These are phyloP conservation scores for Unio pictorum DNA, from an alignment of 2,888 invertebrate genomes.

Conservation along the genomic window DNA sequence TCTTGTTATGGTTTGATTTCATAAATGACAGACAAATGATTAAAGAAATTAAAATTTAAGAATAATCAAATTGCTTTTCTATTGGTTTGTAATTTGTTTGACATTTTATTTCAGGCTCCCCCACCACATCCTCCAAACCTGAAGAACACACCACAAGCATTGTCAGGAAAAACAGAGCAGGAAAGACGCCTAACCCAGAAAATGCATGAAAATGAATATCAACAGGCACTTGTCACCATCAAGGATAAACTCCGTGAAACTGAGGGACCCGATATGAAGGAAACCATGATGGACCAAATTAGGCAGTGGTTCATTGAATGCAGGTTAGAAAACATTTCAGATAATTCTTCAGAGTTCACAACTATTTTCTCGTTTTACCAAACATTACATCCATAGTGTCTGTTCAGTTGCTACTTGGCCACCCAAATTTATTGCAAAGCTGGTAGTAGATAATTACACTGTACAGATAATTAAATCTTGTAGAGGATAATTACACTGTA, in stretches of 20 bases:
- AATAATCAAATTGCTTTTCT: too few species aligned
- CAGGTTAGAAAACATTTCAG: conserved; percentile 71
- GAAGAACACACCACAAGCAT: conserved; percentile 62
- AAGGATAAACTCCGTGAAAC: conserved; percentile 79
- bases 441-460: too few species aligned
- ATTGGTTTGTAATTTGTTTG: too few species aligned
- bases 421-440: too few species aligned
- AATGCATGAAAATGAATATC: conserved; percentile 80
- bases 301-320: conserved; percentile 89
- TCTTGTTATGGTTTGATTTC: too few species aligned
- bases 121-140: conserved; percentile 53
- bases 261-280: conserved; percentile 84
- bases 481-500: too few species aligned
- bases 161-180: conserved; percentile 63
- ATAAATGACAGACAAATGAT: too few species aligned
- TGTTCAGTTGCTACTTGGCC: neutral
- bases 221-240: conserved; percentile 77
- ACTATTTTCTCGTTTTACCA: neutral
- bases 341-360: neutral
- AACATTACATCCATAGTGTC: neutral
- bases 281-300: conserved; percentile 89
- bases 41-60: too few species aligned
- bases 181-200: conserved; percentile 79
- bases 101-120: conserved; percentile 40
- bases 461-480: too few species aligned